Percentiles rank a stretch among this genome's conserved stretches.
Evolutionary conservation across 2,113 vertebrate species (phyloP).

Genomic region (Microtus pennsylvanicus): DNA sequence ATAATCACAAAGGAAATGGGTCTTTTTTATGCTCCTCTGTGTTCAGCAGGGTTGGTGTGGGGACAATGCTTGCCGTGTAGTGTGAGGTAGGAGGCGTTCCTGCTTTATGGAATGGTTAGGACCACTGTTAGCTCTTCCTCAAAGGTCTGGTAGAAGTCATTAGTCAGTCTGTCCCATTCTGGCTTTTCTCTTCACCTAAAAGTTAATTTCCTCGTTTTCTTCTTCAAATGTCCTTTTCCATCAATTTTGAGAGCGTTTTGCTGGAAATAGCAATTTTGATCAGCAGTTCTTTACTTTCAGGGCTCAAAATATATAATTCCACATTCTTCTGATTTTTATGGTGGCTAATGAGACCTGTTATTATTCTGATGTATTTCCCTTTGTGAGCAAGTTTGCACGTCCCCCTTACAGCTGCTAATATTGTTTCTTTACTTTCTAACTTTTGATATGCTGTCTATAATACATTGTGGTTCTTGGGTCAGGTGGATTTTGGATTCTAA

Average conservation of each 20-base stretch:
- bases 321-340: background rate
- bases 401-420: background rate
- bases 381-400: background rate
- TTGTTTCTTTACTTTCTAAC: background rate
- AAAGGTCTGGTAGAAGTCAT: background rate
- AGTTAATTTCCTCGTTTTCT: background rate
- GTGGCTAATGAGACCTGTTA: background rate
- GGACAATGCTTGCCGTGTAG: background rate
- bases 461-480: background rate
- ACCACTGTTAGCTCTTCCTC: background rate
- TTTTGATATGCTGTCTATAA: background rate
- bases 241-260: background rate
- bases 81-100: no score
- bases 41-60: background rate
- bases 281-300: background rate
- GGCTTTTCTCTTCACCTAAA: no score
- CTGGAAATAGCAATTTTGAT: background rate
- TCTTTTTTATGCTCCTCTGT: background rate
- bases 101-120: background rate
- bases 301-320: background rate
- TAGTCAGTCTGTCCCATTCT: background rate
- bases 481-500: background rate
- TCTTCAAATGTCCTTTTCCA: background rate
- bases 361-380: background rate
- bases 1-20: background rate